Conservation (phyloP, 92 coral and sea anemone genomes). For the Desmophyllum pertusum region DNA sequence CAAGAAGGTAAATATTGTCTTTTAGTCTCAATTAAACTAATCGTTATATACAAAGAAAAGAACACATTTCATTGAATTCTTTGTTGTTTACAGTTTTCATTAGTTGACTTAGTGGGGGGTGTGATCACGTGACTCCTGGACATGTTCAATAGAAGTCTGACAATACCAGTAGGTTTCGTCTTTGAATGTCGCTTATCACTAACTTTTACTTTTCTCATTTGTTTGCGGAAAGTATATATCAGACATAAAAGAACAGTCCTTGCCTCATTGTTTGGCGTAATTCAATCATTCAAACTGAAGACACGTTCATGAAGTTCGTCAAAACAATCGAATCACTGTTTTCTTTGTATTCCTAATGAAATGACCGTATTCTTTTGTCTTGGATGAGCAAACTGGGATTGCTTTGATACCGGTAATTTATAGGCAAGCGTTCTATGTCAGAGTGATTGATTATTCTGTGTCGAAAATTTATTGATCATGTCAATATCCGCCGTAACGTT, state of each 20-base stretch:
- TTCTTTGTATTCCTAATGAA: neutral
- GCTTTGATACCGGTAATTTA: neutral
- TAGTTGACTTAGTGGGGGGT: constrained; percentile 16
- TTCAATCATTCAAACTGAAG: neutral
- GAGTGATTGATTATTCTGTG: neutral
- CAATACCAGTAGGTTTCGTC: neutral
- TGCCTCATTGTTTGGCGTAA: neutral
- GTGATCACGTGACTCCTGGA: neutral
- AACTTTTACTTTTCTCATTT: neutral
- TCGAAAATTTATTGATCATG: neutral
- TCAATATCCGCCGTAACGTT: neutral
- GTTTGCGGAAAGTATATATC: neutral
- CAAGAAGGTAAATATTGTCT: neutral
- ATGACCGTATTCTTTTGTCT: neutral
- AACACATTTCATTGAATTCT: neutral
- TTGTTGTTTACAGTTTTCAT: constrained; percentile 7
- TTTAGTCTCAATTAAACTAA: neutral
- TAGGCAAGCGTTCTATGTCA: neutral
- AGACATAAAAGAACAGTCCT: neutral
- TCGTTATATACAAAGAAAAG: constrained; percentile 7
- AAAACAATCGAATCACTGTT: neutral
- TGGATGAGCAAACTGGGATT: neutral
- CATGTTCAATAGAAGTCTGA: neutral
- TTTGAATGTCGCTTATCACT: neutral
- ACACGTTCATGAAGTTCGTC: too few species aligned